Percentiles rank a stretch among this genome's conserved stretches.
phyloP scores from a whole-genome alignment of 2,113 vertebrate genomes.

The Lonchura striata region DNA sequence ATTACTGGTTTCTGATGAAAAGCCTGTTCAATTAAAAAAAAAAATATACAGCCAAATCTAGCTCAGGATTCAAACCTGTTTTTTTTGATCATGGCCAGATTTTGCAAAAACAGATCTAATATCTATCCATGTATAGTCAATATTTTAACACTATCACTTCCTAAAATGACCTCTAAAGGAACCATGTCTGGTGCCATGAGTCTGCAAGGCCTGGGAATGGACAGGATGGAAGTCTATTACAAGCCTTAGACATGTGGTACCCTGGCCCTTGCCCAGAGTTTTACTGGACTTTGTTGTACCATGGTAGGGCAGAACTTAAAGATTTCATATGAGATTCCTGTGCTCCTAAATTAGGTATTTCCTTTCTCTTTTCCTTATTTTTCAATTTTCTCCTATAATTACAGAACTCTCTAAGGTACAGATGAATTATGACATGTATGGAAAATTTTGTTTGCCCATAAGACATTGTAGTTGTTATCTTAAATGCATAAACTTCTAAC shows the following conservation, averaged over 20 bases:
- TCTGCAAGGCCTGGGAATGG: neutral
- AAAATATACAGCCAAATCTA: neutral
- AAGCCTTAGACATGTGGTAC: neutral
- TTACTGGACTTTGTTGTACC: neutral
- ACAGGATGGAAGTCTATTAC: neutral
- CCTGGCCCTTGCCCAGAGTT: neutral
- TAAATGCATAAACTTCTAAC: conserved; percentile 37
- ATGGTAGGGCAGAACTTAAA: neutral
- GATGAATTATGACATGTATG: neutral
- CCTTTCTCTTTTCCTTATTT: neutral
- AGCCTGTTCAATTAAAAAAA: neutral
- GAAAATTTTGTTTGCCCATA: conserved; percentile 31
- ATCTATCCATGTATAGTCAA: neutral
- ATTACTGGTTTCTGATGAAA: neutral
- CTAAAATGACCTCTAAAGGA: neutral
- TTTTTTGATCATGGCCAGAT: neutral
- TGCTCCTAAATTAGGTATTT: neutral
- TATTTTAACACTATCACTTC: neutral
- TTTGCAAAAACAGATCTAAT: neutral
- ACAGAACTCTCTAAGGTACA: neutral
- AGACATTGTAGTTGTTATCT: conserved; percentile 18
- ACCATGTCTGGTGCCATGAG: neutral
- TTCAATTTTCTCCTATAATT: neutral
- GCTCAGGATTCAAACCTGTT: neutral
- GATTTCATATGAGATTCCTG: neutral